These are phyloP conservation scores for Pyrgilauda ruficollis DNA, from an alignment of 2,113 vertebrate species.

Conservation along the genomic window DNA sequence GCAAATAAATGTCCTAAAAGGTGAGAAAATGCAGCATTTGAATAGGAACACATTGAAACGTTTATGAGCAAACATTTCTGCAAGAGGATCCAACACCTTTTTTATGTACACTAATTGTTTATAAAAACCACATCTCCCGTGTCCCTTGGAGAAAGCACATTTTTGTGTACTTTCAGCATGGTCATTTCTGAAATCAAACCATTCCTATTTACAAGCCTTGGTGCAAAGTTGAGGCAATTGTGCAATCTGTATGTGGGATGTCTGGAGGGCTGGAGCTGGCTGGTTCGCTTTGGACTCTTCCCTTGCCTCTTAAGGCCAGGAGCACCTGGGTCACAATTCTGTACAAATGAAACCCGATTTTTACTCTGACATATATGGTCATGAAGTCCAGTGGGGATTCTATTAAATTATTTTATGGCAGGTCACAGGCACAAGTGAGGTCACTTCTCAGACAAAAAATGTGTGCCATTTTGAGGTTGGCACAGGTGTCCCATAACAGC, in stretches of 20 bases:
- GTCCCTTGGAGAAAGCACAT: background rate
- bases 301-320: background rate
- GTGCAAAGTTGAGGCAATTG: accelerated
- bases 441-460: background rate
- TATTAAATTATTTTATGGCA: background rate
- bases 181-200: background rate
- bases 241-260: background rate
- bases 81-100: background rate
- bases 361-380: background rate
- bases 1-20: background rate
- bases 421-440: background rate
- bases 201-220: background rate
- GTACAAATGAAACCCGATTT: background rate
- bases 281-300: background rate
- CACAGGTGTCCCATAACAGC: background rate
- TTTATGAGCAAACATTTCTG: background rate
- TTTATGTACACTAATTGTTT: background rate
- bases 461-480: background rate
- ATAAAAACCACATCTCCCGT: background rate
- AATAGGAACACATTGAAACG: background rate
- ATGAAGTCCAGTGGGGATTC: background rate
- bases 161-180: background rate
- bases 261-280: background rate
- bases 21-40: background rate
- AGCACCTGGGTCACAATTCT: background rate